These are phyloP conservation scores for Lycodopsis pacificus DNA, from an alignment of 2,797 vertebrate genomes.

Conservation along the genomic window DNA sequence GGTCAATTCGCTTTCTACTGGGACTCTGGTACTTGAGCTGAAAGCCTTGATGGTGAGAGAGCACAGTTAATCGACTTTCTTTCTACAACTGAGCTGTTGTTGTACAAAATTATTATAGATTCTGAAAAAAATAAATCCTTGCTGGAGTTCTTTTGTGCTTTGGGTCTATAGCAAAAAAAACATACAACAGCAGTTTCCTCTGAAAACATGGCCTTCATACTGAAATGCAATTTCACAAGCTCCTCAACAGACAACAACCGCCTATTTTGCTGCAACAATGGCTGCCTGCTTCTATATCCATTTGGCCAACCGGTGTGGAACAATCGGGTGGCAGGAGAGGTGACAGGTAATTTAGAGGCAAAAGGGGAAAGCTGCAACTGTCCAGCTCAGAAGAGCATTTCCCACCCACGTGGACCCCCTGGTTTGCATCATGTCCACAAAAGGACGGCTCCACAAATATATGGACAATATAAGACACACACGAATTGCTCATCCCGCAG, in stretches of 20 bases:
- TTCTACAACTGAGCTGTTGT: slow-evolving; percentile 86
- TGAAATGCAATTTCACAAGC: slow-evolving; percentile 88
- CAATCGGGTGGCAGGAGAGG: slow-evolving; percentile 74
- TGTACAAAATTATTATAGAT: slow-evolving; percentile 85
- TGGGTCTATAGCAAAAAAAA: slow-evolving; percentile 74
- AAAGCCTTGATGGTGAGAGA: slow-evolving; percentile 91
- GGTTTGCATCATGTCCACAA: slow-evolving; percentile 27
- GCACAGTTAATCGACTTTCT: slow-evolving; percentile 90
- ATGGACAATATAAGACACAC: background rate
- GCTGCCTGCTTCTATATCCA: slow-evolving; percentile 60
- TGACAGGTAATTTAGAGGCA: slow-evolving; percentile 80
- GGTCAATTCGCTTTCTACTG: slow-evolving; percentile 87
- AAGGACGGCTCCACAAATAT: slow-evolving; percentile 11
- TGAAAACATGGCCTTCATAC: slow-evolving; percentile 82
- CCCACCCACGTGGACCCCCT: slow-evolving; percentile 9
- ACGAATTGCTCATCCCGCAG: background rate
- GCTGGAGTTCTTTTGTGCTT: slow-evolving; percentile 80
- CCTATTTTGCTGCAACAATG: slow-evolving; percentile 79
- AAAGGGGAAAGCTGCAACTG: slow-evolving; percentile 56
- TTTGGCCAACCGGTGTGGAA: slow-evolving; percentile 73
- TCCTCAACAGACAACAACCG: slow-evolving; percentile 72
- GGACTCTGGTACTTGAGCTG: slow-evolving; percentile 87
- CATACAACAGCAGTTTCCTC: slow-evolving; percentile 75
- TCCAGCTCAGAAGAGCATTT: slow-evolving; percentile 32
- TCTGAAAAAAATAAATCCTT: slow-evolving; percentile 81